Conservation (phyloP, 2,113 vertebrate species). For the Meriones unguiculatus region DNA sequence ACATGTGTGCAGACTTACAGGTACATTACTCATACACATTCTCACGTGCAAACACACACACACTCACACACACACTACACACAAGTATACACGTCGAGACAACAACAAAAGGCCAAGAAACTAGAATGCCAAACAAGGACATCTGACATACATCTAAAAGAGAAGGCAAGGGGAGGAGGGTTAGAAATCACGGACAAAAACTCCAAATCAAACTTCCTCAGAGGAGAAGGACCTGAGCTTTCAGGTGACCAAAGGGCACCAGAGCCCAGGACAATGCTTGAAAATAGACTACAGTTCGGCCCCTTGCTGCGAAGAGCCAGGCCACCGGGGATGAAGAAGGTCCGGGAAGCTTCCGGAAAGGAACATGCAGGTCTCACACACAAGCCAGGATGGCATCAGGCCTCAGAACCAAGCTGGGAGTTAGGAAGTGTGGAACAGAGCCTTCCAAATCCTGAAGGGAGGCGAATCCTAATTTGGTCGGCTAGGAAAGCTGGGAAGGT, state of each 20-base stretch:
- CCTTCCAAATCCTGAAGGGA: background rate
- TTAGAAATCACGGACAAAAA: slow-evolving; percentile 9
- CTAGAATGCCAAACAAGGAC: background rate
- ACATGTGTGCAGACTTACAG: background rate
- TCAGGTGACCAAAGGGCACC: background rate
- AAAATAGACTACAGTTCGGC: background rate
- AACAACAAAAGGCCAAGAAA: background rate
- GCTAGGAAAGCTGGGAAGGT: background rate
- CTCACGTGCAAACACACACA: background rate
- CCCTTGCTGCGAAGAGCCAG: background rate
- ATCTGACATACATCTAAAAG: background rate
- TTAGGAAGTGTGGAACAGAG: background rate
- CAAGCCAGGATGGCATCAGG: background rate
- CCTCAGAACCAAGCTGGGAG: background rate
- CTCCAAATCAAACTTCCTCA: background rate
- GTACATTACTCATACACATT: background rate
- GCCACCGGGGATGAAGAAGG: background rate
- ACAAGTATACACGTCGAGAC: background rate
- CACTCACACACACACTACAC: background rate
- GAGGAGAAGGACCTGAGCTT: background rate
- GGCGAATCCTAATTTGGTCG: background rate
- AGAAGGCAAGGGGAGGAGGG: background rate
- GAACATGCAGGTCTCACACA: background rate
- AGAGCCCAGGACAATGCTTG: background rate
- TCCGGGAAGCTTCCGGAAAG: background rate